Evolutionary conservation across 2,888 invertebrate species (phyloP).

Genomic region (Hirtodrosophila confusa): DNA sequence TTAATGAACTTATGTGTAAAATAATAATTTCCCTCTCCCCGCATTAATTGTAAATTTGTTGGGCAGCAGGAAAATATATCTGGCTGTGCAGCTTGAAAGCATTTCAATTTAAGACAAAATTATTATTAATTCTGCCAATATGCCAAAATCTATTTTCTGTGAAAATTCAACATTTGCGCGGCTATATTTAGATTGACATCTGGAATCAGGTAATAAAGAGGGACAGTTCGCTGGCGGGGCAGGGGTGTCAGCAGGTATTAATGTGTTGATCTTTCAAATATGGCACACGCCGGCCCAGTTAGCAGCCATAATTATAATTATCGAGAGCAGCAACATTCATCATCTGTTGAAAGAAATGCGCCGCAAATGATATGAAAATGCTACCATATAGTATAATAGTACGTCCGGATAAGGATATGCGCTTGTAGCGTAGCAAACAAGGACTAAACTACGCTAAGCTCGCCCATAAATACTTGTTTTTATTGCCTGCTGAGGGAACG

Average conservation of each 20-base stretch:
- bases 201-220: constrained; percentile 34
- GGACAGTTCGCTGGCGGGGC: no score
- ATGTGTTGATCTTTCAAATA: constrained; percentile 41
- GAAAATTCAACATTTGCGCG: constrained; percentile 39
- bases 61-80: neutral
- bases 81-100: constrained; percentile 39
- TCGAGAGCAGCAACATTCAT: constrained; percentile 28
- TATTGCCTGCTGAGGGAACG: constrained; percentile 38
- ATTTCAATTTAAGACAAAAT: constrained; percentile 41
- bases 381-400: no score
- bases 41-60: constrained; percentile 1
- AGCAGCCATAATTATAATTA: constrained; percentile 19
- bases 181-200: constrained; percentile 60
- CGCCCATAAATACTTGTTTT: constrained; percentile 67
- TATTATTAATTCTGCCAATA: constrained; percentile 59
- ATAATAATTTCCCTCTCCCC: constrained; percentile 20
- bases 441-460: constrained; percentile 29
- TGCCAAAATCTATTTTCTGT: constrained; percentile 66
- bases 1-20: constrained; percentile 43
- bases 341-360: constrained; percentile 23
- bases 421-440: neutral
- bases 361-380: constrained; percentile 5
- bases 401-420: constrained; percentile 11
- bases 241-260: constrained; percentile 13
- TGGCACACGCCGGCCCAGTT: constrained; percentile 45